Conservation (phyloP, 2,797 vertebrate genomes). For the Lindbergichthys nudifrons region DNA sequence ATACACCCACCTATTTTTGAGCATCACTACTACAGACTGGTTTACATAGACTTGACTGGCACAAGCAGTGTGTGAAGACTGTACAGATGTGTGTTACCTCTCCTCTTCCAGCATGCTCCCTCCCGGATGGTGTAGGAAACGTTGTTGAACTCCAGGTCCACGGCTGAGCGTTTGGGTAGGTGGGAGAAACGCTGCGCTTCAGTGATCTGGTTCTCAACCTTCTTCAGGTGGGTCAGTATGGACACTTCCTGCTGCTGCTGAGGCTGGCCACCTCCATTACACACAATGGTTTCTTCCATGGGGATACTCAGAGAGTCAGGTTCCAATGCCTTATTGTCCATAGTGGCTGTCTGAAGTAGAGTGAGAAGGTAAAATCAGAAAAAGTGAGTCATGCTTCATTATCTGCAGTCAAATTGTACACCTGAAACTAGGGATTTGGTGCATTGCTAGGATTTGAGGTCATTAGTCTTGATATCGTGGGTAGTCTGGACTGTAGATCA, state of each 20-base stretch:
- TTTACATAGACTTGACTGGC: too few species aligned
- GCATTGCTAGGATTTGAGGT: conserved; percentile 1
- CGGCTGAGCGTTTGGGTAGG: conserved; percentile 90
- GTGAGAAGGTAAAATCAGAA: background rate
- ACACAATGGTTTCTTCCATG: conserved; percentile 70
- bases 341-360: conserved; percentile 38
- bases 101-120: conserved; percentile 88
- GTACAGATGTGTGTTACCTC: conserved; percentile 79
- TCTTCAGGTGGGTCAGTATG: conserved; percentile 73
- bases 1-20: too few species aligned
- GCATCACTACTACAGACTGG: background rate
- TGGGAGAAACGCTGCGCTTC: conserved; percentile 88
- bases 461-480: background rate
- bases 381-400: conserved; percentile 13
- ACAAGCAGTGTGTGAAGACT: too few species aligned
- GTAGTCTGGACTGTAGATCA: too few species aligned
- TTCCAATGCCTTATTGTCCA: conserved; percentile 77
- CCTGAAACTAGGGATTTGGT: background rate
- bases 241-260: conserved; percentile 67
- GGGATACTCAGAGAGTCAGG: conserved; percentile 66
- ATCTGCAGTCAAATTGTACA: conserved; percentile 11
- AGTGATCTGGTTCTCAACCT: conserved; percentile 78
- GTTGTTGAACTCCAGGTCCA: conserved; percentile 92
- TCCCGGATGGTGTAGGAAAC: conserved; percentile 93
- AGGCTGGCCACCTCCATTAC: conserved; percentile 63